phyloP scores from a whole-genome alignment of 2,113 vertebrate genomes.

The Microcebus tavaratra region DNA sequence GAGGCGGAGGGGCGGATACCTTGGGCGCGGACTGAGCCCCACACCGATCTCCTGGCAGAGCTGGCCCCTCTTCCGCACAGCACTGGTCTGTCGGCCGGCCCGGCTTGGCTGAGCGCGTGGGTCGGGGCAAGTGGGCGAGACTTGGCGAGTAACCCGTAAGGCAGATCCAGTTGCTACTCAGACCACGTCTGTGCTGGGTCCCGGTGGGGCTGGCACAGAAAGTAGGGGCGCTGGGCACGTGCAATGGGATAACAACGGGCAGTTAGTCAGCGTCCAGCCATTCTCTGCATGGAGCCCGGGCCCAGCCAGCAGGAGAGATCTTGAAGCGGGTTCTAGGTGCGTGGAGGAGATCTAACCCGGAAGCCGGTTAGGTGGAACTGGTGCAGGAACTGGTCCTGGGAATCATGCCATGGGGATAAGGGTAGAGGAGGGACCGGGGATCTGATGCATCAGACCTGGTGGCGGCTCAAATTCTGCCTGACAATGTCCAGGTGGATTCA shows the following conservation, averaged over 20 bases:
- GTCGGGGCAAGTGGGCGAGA: neutral
- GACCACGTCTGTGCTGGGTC: conserved; percentile 6
- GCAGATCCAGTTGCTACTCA: neutral
- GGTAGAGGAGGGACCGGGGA: neutral
- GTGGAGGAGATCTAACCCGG: neutral
- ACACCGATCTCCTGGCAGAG: neutral
- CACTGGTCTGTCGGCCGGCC: neutral
- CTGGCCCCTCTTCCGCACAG: neutral
- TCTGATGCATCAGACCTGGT: neutral
- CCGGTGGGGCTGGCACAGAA: neutral
- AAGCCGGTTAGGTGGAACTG: neutral
- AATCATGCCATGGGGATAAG: neutral
- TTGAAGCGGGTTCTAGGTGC: neutral
- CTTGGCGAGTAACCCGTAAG: neutral
- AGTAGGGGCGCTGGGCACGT: neutral
- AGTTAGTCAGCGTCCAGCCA: neutral
- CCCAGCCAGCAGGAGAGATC: neutral
- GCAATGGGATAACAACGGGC: neutral
- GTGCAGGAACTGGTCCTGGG: neutral
- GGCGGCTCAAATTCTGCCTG: neutral
- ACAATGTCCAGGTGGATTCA: neutral
- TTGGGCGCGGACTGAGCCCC: neutral
- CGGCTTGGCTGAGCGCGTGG: neutral
- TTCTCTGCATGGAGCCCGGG: neutral
- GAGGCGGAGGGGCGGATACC: neutral